Evolutionary conservation across 2,888 invertebrate species (phyloP).

Genomic region (Andrena bucephala): DNA sequence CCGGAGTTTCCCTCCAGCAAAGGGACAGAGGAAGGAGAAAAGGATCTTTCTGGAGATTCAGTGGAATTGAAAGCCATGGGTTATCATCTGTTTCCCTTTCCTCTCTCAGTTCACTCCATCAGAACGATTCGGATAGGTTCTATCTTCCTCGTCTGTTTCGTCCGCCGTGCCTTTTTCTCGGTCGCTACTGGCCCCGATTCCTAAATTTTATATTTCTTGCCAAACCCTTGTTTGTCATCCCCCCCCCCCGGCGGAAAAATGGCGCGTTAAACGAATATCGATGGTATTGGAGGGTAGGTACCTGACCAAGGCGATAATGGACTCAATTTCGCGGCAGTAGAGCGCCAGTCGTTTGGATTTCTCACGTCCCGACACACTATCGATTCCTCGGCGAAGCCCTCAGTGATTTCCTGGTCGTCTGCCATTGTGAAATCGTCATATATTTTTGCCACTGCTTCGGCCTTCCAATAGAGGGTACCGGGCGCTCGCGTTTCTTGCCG

Average conservation of each 20-base stretch:
- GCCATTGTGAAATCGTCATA: conserved; percentile 64
- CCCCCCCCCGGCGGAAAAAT: conserved; percentile 60
- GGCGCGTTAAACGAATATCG: conserved; percentile 79
- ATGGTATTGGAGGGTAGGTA: conserved; percentile 73
- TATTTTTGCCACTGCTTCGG: conserved; percentile 25
- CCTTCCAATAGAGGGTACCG: conserved; percentile 41
- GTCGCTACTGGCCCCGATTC: conserved; percentile 22
- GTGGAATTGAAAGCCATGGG: conserved; percentile 48
- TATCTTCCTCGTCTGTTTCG: background rate
- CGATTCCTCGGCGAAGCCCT: conserved; percentile 67
- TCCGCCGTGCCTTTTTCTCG: background rate
- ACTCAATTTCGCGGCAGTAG: conserved; percentile 75
- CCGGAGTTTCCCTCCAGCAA: background rate
- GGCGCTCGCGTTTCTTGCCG: conserved; percentile 20
- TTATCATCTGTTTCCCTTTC: conserved; percentile 36
- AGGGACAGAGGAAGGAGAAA: background rate
- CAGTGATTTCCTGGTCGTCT: conserved; percentile 70
- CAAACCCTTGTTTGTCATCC: conserved; percentile 71
- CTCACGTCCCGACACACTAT: conserved; percentile 69
- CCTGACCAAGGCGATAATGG: conserved; percentile 77
- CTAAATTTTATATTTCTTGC: conserved; percentile 71
- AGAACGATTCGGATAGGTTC: background rate
- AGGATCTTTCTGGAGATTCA: conserved; percentile 22
- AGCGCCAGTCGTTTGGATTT: conserved; percentile 65
- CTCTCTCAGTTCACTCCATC: conserved; percentile 9